These are phyloP conservation scores for Leucoraja ocellata DNA, from an alignment of 2,797 vertebrate genomes.

Conservation along the genomic window DNA sequence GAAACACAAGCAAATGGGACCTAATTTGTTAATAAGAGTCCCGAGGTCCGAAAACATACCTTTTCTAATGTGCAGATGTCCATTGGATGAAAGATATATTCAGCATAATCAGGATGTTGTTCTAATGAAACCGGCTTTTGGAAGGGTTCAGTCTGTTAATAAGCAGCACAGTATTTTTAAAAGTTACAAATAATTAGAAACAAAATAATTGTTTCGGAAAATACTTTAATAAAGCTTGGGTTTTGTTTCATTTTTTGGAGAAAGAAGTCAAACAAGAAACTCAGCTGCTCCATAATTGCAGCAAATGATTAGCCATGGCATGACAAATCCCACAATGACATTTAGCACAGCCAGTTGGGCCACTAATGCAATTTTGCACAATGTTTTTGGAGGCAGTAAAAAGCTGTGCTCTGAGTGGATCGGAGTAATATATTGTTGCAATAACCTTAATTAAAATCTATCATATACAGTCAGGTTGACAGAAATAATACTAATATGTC, in stretches of 20 bases:
- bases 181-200: neutral
- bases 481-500: neutral
- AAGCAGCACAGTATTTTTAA: conserved; percentile 32
- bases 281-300: neutral
- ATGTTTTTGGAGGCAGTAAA: neutral
- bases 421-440: neutral
- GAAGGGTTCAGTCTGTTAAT: conserved; percentile 87
- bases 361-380: neutral
- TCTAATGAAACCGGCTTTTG: conserved; percentile 94
- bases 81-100: conserved; percentile 98
- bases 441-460: neutral
- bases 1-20: neutral
- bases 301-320: neutral
- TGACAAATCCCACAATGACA: neutral
- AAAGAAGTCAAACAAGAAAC: neutral
- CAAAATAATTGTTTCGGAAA: neutral
- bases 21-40: neutral
- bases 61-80: conserved; percentile 95
- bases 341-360: neutral
- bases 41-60: conserved; percentile 62
- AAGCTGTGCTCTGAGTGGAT: neutral
- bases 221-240: neutral
- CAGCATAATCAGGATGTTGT: conserved; percentile 94
- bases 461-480: neutral
- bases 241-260: neutral